phyloP scores from a whole-genome alignment of 1,140 invertebrate genomes.

The Proales similis region DNA sequence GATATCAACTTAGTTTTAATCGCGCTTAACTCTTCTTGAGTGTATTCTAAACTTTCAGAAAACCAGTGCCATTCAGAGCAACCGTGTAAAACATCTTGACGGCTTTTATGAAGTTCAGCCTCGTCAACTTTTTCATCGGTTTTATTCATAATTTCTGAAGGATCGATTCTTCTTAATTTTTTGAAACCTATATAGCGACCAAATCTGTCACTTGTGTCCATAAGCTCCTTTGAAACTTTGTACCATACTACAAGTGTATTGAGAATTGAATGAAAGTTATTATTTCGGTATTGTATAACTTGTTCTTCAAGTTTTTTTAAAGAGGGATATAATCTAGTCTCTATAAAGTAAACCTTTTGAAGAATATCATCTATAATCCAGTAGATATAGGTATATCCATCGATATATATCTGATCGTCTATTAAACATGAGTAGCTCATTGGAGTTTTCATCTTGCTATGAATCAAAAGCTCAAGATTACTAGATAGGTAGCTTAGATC shows the following conservation, averaged over 20 bases:
- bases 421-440: constrained; percentile 10
- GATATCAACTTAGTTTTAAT: no score
- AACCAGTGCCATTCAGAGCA: neutral
- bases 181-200: neutral
- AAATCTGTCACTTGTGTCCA: constrained; percentile 15
- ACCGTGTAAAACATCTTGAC: neutral
- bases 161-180: neutral
- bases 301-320: neutral
- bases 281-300: neutral
- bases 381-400: constrained; percentile 10
- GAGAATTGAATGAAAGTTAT: constrained; percentile 23
- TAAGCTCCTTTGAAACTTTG: constrained; percentile 26
- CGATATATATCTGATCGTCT: constrained; percentile 20
- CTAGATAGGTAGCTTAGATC: neutral
- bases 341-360: constrained; percentile 11
- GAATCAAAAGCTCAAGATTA: neutral
- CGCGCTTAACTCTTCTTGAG: neutral
- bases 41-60: neutral
- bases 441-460: neutral
- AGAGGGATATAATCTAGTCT: constrained; percentile 34
- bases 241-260: constrained; percentile 18
- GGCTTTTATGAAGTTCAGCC: neutral
- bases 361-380: constrained; percentile 13
- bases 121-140: neutral
- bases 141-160: neutral